Base-by-base conservation (phyloP, 2,797 vertebrate species). In the Hylomyscus alleni region DNA sequence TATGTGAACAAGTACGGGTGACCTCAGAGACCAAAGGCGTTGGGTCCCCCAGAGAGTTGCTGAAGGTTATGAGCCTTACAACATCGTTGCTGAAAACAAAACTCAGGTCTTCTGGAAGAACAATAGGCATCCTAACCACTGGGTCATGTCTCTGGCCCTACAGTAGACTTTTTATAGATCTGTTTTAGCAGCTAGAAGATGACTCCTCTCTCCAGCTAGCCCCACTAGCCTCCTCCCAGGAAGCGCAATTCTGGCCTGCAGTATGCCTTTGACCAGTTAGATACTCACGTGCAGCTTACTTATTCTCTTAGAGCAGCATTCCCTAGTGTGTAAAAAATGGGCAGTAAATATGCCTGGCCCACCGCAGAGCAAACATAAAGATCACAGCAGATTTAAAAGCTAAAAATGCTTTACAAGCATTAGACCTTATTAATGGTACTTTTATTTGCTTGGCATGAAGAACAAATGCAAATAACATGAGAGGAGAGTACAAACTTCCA, bases 391-490 rank as follows among this genome's bases (percentile, higher is more conserved):
- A 77, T 76, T 78, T 89, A 89, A 93, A 89, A 84, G 69, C 86
- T 73, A 85, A 90, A 96, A 97, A 78, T 85, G 72, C 62, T 94
- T 93, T 75, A 93, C 13, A 96, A 95, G 72, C 58, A 44, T 75
- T 93, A 95, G 52, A 77, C 26, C 26, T 82, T 81, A 90, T 58
- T 91, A 60, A 83, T 54, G 69, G 76, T 78, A 81, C 84, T 92
- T 85, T 69, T 56, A 77, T 87, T 56, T 56, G 52, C 80, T 50
- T 78, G n/a, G 6, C 65, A 92, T 89, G 65, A 95, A 34, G 19
- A 76, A 95, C 52, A 90, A 87, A 95, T 50, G 47, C 47, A 95
- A 86, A 69, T 31, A 93, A 89, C 50, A 60, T 88, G 20, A 6
- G 40, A n/a, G 15, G 20, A 96, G 72, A 24, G 2, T 29, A 89